Evolutionary conservation across 2,797 vertebrate genomes (phyloP), one percentile per base, ranked within the genome.

Genomic region (Microhierax caerulescens): DNA sequence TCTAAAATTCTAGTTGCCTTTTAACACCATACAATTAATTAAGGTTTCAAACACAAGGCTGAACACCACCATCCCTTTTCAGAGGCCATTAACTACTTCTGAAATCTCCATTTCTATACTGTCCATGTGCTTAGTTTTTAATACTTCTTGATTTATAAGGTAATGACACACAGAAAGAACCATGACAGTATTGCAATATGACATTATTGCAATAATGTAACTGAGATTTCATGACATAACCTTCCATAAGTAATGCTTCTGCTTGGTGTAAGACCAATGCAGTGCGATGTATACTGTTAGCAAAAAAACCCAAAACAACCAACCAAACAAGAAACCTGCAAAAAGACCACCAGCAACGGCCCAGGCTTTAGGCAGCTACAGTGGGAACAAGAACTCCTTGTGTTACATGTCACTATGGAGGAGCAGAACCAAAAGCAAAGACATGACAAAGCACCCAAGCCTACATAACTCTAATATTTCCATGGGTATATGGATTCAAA

Each of bases 331-430:
- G 11, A 68, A 54, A 65, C 5, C 27, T 69, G 63, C 23, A 43
- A 81, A 80, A 60, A 76, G 51, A 37, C 36, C 23, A 37, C 15
- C 57, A 80, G 43, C 89, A 74, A 51, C 5, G 48, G 22, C 7
- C 70, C 28, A 28, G 56, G 32, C 32, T 68, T 60, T n/a, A 72
- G 32, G 69, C 41, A 88, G 74, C 45, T 13, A 57, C 0, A 7
- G 54, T 43, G 78, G 79, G 51, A 92, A 90, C 67, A 91, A 92
- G 64, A 27, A 77, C 64, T 70, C 81, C 87, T 95, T 85, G 72
- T 81, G 27, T 45, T 48, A 54, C 61, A 69, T 51, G 79, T 70
- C 82, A 74, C 57, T 80, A 2, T 7, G 30, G 69, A 84, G 73
- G 72, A 88, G 69, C 65, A 90, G 72, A 78, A 83, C 9, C 60